Conservation (phyloP, 1,140 invertebrate genomes). For the Octopus sinensis region DNA sequence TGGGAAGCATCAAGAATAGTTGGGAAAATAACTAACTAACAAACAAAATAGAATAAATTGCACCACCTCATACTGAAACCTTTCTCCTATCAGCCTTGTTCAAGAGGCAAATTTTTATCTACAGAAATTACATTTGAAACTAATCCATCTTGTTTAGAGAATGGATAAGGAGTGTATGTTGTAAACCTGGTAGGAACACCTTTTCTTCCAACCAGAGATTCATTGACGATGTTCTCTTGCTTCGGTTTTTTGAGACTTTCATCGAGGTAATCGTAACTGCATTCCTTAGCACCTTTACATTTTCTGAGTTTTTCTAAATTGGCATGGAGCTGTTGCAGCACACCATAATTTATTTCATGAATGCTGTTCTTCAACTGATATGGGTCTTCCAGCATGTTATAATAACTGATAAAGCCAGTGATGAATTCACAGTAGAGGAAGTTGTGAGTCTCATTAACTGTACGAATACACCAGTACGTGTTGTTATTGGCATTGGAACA, state of each 20-base stretch:
- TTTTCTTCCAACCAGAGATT: no score
- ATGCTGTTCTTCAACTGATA: slow-evolving; percentile 56
- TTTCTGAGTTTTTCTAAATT: slow-evolving; percentile 47
- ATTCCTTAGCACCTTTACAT: slow-evolving; percentile 52
- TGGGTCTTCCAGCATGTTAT: slow-evolving; percentile 83
- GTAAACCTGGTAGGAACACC: no score
- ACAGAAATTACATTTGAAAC: no score
- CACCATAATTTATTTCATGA: slow-evolving; percentile 48
- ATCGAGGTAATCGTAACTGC: slow-evolving; percentile 18
- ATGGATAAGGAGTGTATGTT: no score
- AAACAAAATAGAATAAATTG: no score
- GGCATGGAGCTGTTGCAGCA: slow-evolving; percentile 49
- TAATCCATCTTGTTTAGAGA: no score
- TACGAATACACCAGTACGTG: slow-evolving; percentile 93
- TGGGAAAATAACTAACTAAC: no score
- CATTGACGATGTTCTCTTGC: no score
- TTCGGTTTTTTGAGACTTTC: background rate
- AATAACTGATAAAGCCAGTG: slow-evolving; percentile 89
- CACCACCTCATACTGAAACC: no score
- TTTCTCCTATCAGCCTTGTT: no score
- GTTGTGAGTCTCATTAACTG: slow-evolving; percentile 92
- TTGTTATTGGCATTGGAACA: slow-evolving; percentile 99
- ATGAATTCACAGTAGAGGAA: slow-evolving; percentile 97
- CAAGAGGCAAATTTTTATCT: no score
- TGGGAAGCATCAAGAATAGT: no score